Base-by-base conservation (phyloP, 2,113 vertebrate genomes). In the Oostethus manadensis region DNA sequence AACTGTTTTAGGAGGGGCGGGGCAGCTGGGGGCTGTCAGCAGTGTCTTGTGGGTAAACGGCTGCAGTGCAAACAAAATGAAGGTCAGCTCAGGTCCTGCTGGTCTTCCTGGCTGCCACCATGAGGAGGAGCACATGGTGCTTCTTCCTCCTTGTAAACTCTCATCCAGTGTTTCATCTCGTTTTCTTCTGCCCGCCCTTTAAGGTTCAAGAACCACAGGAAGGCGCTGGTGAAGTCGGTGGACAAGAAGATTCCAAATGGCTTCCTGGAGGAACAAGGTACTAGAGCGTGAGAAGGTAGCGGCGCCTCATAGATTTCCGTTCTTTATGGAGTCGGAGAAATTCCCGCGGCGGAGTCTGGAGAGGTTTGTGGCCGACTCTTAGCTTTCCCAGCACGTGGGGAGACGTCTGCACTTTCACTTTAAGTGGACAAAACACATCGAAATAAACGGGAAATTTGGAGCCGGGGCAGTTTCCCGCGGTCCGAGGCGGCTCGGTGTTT, bases 201-300 rank as follows among this genome's bases (percentile, higher is more conserved):
- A 20, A 98, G 96, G 93, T 96, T 96, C 86, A 90, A 93, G 82
- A 94, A 91, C 58, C 93, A 94, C 33, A 89, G 93, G 87, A 98
- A 98, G 75, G 93, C 91, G 4, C 91, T 93, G 4, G 93, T 96
- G 58, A 97, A 77, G 56, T 89, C 92, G 0, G 89, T 89, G 15
- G 95, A 98, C 87, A 98, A 98, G 63, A 98, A 98, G 88, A 91
- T 97, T 84, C 96, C 96, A 1, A 98, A 98, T 77, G 93, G 95
- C 68, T 93, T 97, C 86, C 82, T 97, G 68, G 96, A 98, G 55
- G 96, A 98, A 35, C 95, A 97, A 95, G 96, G 96, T 98, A 92
- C 51, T 51, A 3, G 9, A 29, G 48, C 46, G 66, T 71, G 70
- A 70, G 61, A 78, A 79, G 73, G 49, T 83, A 72, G 81, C 54